Conservation (phyloP, 2,888 invertebrate species). For the Perdita meconis region DNA sequence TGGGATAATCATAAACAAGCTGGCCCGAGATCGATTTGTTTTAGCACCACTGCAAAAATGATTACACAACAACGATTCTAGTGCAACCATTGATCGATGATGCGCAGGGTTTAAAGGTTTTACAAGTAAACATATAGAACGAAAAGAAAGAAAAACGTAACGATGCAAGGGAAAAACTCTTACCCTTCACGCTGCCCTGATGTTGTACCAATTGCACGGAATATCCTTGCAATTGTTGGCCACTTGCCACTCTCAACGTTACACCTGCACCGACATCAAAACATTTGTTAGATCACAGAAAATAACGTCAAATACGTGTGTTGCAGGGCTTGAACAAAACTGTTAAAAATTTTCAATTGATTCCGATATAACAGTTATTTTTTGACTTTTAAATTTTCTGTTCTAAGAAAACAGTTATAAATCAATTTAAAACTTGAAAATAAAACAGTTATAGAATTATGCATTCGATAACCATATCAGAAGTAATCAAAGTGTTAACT, state of each 20-base stretch:
- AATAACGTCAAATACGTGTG: too few species aligned
- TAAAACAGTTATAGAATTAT: too few species aligned
- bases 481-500: too few species aligned
- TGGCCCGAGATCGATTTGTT: conserved; percentile 80
- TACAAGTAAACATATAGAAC: conserved; percentile 18
- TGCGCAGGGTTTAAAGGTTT: conserved; percentile 56
- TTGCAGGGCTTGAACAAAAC: conserved; percentile 51
- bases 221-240: conserved; percentile 84
- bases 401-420: too few species aligned
- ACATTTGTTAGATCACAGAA: not conserved
- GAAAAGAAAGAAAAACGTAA: not conserved
- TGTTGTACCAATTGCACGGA: conserved; percentile 86
- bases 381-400: too few species aligned
- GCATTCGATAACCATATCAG: too few species aligned
- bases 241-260: conserved; percentile 82
- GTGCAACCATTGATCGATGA: conserved; percentile 74
- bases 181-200: conserved; percentile 86
- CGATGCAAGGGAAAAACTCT: conserved; percentile 17
- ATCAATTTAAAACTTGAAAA: too few species aligned
- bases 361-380: too few species aligned
- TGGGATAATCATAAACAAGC: conserved; percentile 80
- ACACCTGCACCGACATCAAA: conserved; percentile 72
- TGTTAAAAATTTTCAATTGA: too few species aligned
- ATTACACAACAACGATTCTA: conserved; percentile 53
- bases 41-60: conserved; percentile 81